Evolutionary conservation across 2,797 vertebrate species (phyloP).

Genomic region (Choloepus didactylus): DNA sequence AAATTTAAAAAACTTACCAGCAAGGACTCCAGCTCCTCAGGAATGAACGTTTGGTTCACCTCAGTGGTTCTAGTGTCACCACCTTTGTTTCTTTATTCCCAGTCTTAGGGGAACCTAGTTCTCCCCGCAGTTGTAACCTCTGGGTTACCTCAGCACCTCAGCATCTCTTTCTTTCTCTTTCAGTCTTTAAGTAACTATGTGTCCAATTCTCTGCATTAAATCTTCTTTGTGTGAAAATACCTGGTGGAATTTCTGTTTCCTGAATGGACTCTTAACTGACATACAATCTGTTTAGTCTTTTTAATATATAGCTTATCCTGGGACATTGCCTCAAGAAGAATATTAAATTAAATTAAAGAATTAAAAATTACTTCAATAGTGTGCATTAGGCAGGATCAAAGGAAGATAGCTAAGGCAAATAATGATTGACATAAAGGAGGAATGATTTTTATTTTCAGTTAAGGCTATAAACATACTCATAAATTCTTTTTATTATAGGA

Average conservation of each 20-base stretch:
- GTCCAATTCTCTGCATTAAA: background rate
- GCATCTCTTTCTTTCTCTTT: background rate
- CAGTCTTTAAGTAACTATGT: background rate
- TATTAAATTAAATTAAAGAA: background rate
- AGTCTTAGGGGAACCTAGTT: background rate
- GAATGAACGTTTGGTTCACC: no score
- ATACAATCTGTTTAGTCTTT: background rate
- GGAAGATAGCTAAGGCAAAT: background rate
- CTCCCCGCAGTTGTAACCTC: background rate
- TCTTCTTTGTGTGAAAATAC: background rate
- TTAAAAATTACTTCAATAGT: background rate
- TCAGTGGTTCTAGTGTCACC: no score
- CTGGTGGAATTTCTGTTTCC: background rate
- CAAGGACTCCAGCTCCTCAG: background rate
- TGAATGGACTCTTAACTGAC: background rate
- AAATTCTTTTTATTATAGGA: background rate
- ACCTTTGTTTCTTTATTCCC: background rate
- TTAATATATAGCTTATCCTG: background rate
- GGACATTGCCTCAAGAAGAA: background rate
- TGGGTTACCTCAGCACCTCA: background rate
- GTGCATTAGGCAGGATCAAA: background rate
- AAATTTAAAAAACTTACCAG: background rate
- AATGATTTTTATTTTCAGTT: conserved; percentile 36
- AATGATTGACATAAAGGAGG: background rate
- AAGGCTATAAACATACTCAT: background rate